Evolutionary conservation across 2,797 vertebrate species (phyloP).

Genomic region (Threskiornis aethiopicus): DNA sequence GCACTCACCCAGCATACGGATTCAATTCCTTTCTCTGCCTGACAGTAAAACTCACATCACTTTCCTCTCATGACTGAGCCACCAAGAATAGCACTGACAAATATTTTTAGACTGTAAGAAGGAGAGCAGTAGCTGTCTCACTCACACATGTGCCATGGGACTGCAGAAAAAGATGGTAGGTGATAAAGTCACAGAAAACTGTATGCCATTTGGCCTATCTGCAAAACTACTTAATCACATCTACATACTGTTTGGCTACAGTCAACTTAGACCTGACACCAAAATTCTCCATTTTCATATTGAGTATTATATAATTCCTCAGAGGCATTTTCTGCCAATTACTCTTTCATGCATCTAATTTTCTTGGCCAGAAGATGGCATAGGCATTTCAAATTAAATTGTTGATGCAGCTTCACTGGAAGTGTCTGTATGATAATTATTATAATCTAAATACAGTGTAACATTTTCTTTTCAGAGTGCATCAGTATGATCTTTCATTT

Average conservation of each 20-base stretch:
- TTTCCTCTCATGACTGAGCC: not conserved
- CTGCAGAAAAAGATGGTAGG: not conserved
- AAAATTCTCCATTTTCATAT: not conserved
- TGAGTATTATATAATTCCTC: not conserved
- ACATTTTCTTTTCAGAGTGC: not conserved
- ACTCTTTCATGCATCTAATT: not conserved
- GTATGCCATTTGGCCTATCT: not conserved
- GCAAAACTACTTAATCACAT: not conserved
- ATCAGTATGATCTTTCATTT: not conserved
- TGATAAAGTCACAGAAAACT: not conserved
- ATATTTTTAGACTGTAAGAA: slow-evolving; percentile 29
- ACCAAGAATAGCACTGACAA: slow-evolving; percentile 16
- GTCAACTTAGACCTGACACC: not conserved
- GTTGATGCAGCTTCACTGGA: not conserved
- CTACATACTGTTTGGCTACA: not conserved
- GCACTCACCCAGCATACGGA: not conserved
- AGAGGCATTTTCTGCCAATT: not conserved
- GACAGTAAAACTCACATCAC: slow-evolving; percentile 27
- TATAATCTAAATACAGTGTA: not conserved
- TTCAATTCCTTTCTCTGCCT: not conserved
- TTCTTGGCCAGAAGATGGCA: slow-evolving; percentile 55
- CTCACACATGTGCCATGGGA: not conserved
- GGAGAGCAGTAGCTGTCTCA: not conserved
- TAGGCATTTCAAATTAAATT: slow-evolving; percentile 55
- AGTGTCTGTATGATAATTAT: not conserved